Conservation (phyloP, 1,140 invertebrate genomes). For the Apis cerana region DNA sequence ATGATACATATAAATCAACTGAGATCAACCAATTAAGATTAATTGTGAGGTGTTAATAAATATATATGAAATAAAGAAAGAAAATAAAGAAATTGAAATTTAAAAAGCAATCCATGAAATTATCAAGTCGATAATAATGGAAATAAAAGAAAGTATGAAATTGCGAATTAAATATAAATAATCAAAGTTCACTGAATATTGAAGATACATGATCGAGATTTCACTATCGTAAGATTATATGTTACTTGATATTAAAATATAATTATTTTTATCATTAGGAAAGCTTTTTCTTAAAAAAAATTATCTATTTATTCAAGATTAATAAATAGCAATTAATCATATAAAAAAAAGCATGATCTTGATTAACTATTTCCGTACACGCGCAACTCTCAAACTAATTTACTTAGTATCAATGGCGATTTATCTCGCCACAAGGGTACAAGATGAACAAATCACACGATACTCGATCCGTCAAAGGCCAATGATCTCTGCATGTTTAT, state of each 20-base stretch:
- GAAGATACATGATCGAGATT: background rate
- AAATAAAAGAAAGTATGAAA: background rate
- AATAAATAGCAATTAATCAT: background rate
- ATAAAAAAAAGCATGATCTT: background rate
- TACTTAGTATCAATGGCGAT: conserved; percentile 21
- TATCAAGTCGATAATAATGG: too few species aligned
- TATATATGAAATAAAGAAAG: background rate
- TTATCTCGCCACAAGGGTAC: conserved; percentile 17
- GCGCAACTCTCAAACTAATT: background rate
- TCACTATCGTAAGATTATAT: too few species aligned
- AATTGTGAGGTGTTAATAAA: too few species aligned
- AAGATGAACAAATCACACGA: conserved; percentile 11
- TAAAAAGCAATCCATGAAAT: background rate
- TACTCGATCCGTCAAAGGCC: conserved; percentile 7
- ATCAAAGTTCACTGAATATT: background rate
- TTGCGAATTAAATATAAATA: background rate
- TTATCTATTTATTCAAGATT: too few species aligned
- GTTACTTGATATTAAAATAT: background rate
- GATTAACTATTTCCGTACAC: background rate
- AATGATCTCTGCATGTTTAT: conserved; percentile 24
- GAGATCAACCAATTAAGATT: too few species aligned
- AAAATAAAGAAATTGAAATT: background rate
- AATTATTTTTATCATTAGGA: background rate
- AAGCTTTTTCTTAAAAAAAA: too few species aligned
- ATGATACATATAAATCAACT: too few species aligned